Evolutionary conservation across 35 echinoderm and acorn worm species (phyloP), one percentile per base, ranked within the genome.

Genomic region (Lytechinus pictus): DNA sequence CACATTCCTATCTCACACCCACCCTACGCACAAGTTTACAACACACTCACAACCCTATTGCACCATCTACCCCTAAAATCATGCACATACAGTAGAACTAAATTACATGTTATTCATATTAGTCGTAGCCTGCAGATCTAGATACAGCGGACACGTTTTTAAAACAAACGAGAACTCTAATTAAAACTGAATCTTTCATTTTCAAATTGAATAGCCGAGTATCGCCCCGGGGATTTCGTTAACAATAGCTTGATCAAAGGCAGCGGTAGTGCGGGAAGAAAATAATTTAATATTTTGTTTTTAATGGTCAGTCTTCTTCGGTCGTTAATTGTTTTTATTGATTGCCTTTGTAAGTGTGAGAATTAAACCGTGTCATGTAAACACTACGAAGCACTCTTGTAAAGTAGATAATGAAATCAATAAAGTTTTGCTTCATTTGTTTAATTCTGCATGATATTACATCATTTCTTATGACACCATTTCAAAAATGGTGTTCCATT

Each of bases 301-400:
- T 44, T 79, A 79, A 79, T 79, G 19, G 66, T 79, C 66, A 79
- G 16, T 79, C 66, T 79, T 79, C 66, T 14, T 79, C 66, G 66
- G 66, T 79, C n/a, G 66, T 79, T 79, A 79, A 79, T 79, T n/a
- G n/a, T 79, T 79, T 79, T n/a, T 79, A 79, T 79, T 24, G 66
- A 79, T 79, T 79, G 66, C 8, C 66, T 79, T 79, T 79, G 19
- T 79, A 5, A 79, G 19, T n/a, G 66, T 79, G 66, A 79, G 66
- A 24, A 24, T 4, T 24, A n/a, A 24, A 79, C 66, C n/a, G 66
- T 79, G 19, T 79, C 66, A n/a, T 79, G 66, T 16, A 19, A 79
- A 79, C 66, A 79, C 5, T 71, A 12, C 1, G 16, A 71, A 21
- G 61, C 66, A 19, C 14, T 79, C 0, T 24, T 16, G 66, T 79